A percentile compares a stretch with the other conserved stretches of the same genome.
phyloP scores from a whole-genome alignment of 2,797 vertebrate species.

The Tragopan temminckii region DNA sequence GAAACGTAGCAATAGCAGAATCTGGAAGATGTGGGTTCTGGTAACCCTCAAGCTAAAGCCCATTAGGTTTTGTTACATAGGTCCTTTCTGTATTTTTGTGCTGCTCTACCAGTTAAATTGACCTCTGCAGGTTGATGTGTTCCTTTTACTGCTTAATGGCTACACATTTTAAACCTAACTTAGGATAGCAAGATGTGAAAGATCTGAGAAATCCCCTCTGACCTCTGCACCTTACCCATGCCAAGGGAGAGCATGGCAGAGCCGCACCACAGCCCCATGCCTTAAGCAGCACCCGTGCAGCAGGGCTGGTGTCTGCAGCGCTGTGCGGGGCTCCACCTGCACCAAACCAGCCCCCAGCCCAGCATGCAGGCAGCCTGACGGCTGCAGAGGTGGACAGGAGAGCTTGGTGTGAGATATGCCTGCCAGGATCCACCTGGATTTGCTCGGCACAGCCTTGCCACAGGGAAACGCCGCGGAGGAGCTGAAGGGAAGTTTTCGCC shows the following conservation, averaged over 20 bases:
- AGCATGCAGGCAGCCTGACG: neutral
- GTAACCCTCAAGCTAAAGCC: constrained; percentile 78
- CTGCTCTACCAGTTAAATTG: constrained; percentile 75
- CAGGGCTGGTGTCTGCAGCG: neutral
- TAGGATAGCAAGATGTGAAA: neutral
- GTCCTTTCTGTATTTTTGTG: constrained; percentile 78
- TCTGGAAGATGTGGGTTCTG: constrained; percentile 74
- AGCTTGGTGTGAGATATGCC: neutral
- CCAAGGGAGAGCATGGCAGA: neutral
- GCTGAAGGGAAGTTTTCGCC: constrained; percentile 60
- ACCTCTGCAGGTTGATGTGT: constrained; percentile 66
- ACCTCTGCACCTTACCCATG: neutral
- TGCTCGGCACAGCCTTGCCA: neutral
- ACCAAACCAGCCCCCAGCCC: neutral
- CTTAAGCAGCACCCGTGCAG: neutral
- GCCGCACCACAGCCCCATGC: neutral
- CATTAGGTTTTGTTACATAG: constrained; percentile 74
- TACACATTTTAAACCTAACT: constrained; percentile 67
- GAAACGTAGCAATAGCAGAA: constrained; percentile 60
- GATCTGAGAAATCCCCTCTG: neutral
- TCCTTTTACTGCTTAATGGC: constrained; percentile 69
- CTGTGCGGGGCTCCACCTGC: neutral
- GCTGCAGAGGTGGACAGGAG: neutral
- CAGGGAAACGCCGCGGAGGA: neutral
- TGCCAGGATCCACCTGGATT: neutral